These are phyloP conservation scores for Sorex fumeus DNA, from an alignment of 2,113 vertebrate genomes.

Conservation along the genomic window DNA sequence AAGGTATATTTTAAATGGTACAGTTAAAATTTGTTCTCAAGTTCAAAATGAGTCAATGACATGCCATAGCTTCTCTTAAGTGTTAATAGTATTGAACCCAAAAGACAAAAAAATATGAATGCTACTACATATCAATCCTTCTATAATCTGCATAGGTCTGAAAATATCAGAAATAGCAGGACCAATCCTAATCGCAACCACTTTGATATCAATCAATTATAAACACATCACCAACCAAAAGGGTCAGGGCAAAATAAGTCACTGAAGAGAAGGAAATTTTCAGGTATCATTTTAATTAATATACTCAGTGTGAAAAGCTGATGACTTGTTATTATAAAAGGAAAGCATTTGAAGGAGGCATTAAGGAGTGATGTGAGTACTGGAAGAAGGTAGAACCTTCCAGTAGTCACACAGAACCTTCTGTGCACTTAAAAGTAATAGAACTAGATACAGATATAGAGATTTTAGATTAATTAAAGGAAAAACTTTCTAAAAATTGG, in stretches of 20 bases:
- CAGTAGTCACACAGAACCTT: background rate
- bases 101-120: conserved; percentile 27
- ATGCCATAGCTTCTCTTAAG: conserved; percentile 1
- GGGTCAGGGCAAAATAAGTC: background rate
- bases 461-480: background rate
- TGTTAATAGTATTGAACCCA: conserved; percentile 35
- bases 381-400: background rate
- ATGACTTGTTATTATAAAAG: background rate
- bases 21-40: conserved; percentile 46
- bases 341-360: background rate
- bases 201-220: too few species aligned
- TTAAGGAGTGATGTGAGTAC: background rate
- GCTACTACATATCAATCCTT: background rate
- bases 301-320: background rate
- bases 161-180: conserved; percentile 37
- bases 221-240: background rate
- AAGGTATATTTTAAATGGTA: conserved; percentile 46
- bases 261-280: background rate
- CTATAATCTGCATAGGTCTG: background rate
- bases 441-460: background rate
- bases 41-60: conserved; percentile 49
- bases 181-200: background rate
- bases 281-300: conserved; percentile 4
- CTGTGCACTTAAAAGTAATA: background rate
- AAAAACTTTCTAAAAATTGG: background rate